Evolutionary conservation across 2,888 invertebrate species (phyloP).

Genomic region (Rugalucina vietnamica): DNA sequence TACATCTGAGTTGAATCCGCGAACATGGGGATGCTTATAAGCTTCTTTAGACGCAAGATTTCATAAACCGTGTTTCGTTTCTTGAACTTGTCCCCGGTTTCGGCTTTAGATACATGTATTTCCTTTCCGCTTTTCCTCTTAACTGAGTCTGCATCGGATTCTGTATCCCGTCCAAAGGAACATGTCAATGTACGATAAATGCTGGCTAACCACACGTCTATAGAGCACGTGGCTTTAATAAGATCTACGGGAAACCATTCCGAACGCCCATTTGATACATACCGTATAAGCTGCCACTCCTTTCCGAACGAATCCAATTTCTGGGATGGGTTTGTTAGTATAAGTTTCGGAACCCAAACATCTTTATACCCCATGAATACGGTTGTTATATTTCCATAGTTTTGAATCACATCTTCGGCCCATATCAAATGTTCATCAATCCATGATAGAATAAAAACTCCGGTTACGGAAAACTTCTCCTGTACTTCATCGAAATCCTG

Average conservation of each 20-base stretch:
- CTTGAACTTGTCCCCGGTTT: too few relatives aligned
- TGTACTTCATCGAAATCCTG: slow-evolving; percentile 56
- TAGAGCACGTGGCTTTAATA: slow-evolving; percentile 13
- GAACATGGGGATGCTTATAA: too few relatives aligned
- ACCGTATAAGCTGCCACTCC: slow-evolving; percentile 22
- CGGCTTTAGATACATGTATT: too few relatives aligned
- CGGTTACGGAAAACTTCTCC: slow-evolving; percentile 51
- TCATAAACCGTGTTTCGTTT: too few relatives aligned
- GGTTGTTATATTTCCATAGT: slow-evolving; percentile 14
- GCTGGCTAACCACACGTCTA: background rate
- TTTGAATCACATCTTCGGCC: slow-evolving; percentile 33
- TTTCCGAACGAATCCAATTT: slow-evolving; percentile 10
- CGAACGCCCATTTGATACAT: slow-evolving; percentile 8
- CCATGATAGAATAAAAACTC: slow-evolving; percentile 49
- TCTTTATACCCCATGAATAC: slow-evolving; percentile 25
- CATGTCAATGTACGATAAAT: too few relatives aligned
- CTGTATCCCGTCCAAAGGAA: too few relatives aligned
- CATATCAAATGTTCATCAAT: slow-evolving; percentile 48
- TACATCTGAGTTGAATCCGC: too few relatives aligned
- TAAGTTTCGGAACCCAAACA: slow-evolving; percentile 58
- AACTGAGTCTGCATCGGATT: too few relatives aligned
- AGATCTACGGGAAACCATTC: slow-evolving; percentile 35
- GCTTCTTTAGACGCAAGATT: too few relatives aligned
- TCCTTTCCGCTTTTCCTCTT: too few relatives aligned
- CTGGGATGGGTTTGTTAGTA: slow-evolving; percentile 37